Evolutionary conservation across 2,113 vertebrate species (phyloP).

Genomic region (Bagarius yarrelli): DNA sequence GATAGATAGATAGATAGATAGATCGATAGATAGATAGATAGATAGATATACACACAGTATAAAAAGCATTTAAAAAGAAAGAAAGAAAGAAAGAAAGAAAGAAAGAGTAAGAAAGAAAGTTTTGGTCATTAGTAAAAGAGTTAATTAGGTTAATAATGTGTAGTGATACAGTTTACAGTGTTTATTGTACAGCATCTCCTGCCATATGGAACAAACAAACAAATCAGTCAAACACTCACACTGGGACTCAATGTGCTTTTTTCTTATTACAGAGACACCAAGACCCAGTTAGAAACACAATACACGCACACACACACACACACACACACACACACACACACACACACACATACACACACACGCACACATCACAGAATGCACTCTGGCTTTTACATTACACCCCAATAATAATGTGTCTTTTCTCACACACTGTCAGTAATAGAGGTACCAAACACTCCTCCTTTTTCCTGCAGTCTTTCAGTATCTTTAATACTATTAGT

Average conservation of each 20-base stretch:
- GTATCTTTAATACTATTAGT: not conserved
- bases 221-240: not conserved
- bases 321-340: not conserved
- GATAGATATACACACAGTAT: not conserved
- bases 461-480: not conserved
- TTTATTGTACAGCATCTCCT: too few species aligned
- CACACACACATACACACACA: not conserved
- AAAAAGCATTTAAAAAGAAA: not conserved
- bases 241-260: not conserved
- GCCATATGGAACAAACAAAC: not conserved
- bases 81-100: not conserved
- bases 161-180: too few species aligned
- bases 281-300: not conserved
- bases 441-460: not conserved
- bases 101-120: not conserved
- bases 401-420: not conserved
- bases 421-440: not conserved
- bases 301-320: not conserved
- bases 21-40: not conserved
- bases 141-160: too few species aligned
- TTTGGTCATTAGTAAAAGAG: too few species aligned
- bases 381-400: too few species aligned
- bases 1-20: not conserved
- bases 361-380: not conserved
- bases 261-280: not conserved